Evolutionary conservation across 2,113 vertebrate genomes (phyloP), one percentile per base, ranked within the genome.

Genomic region (Sminthopsis crassicaudata): DNA sequence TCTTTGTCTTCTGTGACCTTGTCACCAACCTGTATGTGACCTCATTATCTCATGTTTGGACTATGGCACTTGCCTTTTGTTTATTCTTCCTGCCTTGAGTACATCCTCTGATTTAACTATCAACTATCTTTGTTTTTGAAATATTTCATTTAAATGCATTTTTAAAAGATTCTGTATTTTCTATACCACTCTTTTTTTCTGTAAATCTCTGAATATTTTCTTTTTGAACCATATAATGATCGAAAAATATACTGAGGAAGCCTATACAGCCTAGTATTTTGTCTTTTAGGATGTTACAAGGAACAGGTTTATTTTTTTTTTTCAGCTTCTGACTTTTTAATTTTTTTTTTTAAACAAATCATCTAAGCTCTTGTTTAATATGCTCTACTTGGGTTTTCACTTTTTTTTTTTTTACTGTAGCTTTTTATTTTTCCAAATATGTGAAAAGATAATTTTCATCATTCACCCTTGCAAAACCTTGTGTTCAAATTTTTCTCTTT

Each of bases 141-240:
- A 60, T 27, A 60, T 60, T 60, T 60, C 27, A 60, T 60, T 30
- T 60, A 60, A 60, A 60, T 60, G 10, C 27, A 8, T 36, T 93
- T 51, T 96, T 93, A 60, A 51, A 53, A 92, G 76, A 53, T 46
- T 51, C 26, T 26, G 25, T 54, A 22, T 76, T 2, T 95, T 96
- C 91, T 57, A 27, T 57, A 27, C 25, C 55, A 55, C 54, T 51
- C 9, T 67, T 67, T 67, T 88, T 0, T 19, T 55, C 46, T 96
- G 94, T 27, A 93, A 60, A 91, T 93, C 50, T 55, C 95, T 95
- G 42, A 10, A 36, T 48, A 36, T 52, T 67, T 67, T 67, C n/a
- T 91, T 89, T 53, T 50, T 91, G 67, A 93, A 6, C 36, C 89
- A 53, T 10, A 89, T 89, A 51, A 24, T 94, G 52, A 42, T 93